Base-by-base conservation (phyloP, 1,140 invertebrate genomes). In the Thalassaphorura encarpata region DNA sequence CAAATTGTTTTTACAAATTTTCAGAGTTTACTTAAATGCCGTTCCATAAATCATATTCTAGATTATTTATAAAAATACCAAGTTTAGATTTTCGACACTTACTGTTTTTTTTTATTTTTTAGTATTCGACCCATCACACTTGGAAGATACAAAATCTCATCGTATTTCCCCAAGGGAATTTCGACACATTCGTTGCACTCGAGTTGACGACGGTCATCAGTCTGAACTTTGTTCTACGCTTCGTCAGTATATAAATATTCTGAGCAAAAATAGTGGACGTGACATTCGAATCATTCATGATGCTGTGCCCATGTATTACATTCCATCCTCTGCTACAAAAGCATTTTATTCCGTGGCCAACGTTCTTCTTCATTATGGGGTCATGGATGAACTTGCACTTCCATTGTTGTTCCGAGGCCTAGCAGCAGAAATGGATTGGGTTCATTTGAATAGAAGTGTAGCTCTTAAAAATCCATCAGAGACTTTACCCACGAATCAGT, bases 261-360 rank as follows among this genome's bases (percentile, higher is more conserved):
- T 67, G 28, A 45, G 54, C 13, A 18, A 52, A 21, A 67, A 67
- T 36, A 47, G 59, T 18, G 67, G 67, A 11, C 46, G 58, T 39
- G 66, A 67, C 18, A 61, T 68, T 49, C 52, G 56, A 23, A 48
- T 68, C 13, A 60, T 60, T 50, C 63, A 68, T 43, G 67, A 68
- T 33, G 62, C 66, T 31, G 63, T 66, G 18, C 67, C 67, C 16
- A 55, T 67, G 53, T 68, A 67, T 51, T 68, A 68, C 47, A 51
- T 68, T 15, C 67, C 67, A 3, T 36, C 59, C 15, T 55, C 48
- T 24, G 31, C 56, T 1, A 56, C 58, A 5, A 63, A 62, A 36
- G 36, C 62, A 13, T 68, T 68, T 48, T 68, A 68, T 51, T 62
- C 68, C 21, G 52, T 68, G 36, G 67, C 66, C 54, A 68, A 67